Base-by-base conservation (phyloP, 2,888 invertebrate species). In the Tetramorium bicarinatum region DNA sequence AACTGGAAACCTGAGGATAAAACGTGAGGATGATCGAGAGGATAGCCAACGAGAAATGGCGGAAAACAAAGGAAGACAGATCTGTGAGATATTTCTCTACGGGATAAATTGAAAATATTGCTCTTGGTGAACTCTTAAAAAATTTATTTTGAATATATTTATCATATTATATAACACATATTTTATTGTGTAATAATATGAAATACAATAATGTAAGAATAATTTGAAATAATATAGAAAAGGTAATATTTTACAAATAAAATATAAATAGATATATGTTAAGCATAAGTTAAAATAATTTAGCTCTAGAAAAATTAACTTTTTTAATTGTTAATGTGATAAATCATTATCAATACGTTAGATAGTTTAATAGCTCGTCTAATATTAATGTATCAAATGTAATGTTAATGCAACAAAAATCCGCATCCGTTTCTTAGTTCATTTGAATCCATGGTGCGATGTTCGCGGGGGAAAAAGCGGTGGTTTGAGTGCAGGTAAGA, bases 401-500 rank as follows among this genome's bases (percentile, higher is more conserved):
- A 49, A 49, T 18, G 18, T 21, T 18, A 49, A 49, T 49, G 49
- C n/a, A 21, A 21, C 25, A 67, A 76, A 76, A 21, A 25, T 25
- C 21, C 7, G 29, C 34, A 41, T 9, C 8, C 13, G 59, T 4
- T 64, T 64, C 13, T 77, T 59, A 59, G 13, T 7, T 11, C 6
- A 79, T 49, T 77, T 64, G 34, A 67, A 67, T 47, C 34, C 34
- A 52, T 41, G 18, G 4, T 25, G 38, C n/a, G n/a, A 11, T 21
- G 49, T 47, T 13, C 41, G 52, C 82, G 72, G 69, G 52, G 61
- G n/a, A 34, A 76, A 59, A 72, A 66, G 84, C 72, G 61, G 87
- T 87, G 87, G 83, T 81, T 76, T 59, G 80, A 87, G 87, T 83
- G 87, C 84, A 85, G 90, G 87, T 84, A 89, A 91, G 91, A 91